Evolutionary conservation across 2,888 invertebrate species (phyloP), one percentile per base, ranked within the genome.

Genomic region (Gymnocheta viridis): DNA sequence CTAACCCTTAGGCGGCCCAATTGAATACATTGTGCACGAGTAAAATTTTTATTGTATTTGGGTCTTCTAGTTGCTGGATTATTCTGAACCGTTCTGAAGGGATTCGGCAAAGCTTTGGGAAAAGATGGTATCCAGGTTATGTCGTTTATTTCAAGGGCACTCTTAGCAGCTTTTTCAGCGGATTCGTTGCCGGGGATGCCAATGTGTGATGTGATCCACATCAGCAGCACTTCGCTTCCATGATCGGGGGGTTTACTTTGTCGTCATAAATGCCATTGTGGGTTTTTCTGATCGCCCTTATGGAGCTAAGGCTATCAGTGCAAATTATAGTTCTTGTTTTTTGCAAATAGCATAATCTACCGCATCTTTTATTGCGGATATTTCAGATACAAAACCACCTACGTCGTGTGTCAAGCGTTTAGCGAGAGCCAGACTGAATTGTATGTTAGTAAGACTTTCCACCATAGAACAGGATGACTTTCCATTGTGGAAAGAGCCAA

Each of bases 401-500:
- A 49, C 49, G 12, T 22, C 9, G 9, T 49, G 12, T 49, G 49
- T 22, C 12, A 49, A 9, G 4, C 49, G 22, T 49, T 49, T 49
- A 9, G 4, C 12, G 12, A 49, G 12, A 24, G 10, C 12, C 10
- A 10, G 22, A 9, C 10, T 49, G 22, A 49, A 49, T 0, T 49
- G 19, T 22, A 22, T 19, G 22, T 49, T 49, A n/a, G n/a, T n/a
- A 2, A 49, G 22, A 14, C 49, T 49, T 24, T 49, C 49, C 12
- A 49, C 49, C 22, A 49, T 22, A 49, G 49, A 49, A 22, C 19
- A 49, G 19, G 49, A 19, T 49, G 49, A 49, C 22, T 10, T 49
- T 49, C 67, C 64, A 66, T 69, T 54, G n/a, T 17, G 5, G n/a
- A 38, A 69, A n/a, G 51, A 38, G 2, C 35, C 51, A 49, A 49